These are phyloP conservation scores for Daktulosphaira vitifoliae DNA, from an alignment of 1,140 invertebrate genomes.

Conservation along the genomic window DNA sequence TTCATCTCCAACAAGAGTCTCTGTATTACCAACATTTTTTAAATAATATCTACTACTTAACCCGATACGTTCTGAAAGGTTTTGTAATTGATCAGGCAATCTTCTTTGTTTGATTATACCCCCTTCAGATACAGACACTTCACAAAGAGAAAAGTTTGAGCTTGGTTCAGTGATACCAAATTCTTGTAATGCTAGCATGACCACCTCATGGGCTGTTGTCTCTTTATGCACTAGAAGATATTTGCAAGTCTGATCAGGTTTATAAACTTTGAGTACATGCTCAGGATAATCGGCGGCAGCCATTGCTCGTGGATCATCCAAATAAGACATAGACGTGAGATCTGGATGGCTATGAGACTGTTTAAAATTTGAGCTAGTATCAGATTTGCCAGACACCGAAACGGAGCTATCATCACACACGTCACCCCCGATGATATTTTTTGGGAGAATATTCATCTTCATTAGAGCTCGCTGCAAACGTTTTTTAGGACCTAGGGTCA, in stretches of 20 bases:
- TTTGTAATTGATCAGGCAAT: slow-evolving; percentile 87
- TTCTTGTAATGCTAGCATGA: slow-evolving; percentile 93
- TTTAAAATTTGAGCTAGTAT: slow-evolving; percentile 49
- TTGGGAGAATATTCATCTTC: slow-evolving; percentile 85
- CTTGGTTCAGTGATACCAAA: slow-evolving; percentile 92
- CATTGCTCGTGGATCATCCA: slow-evolving; percentile 52
- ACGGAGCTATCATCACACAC: slow-evolving; percentile 40
- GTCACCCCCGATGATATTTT: slow-evolving; percentile 50
- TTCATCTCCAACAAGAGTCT: slow-evolving; percentile 92
- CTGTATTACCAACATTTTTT: slow-evolving; percentile 88
- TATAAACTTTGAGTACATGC: slow-evolving; percentile 94
- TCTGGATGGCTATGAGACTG: slow-evolving; percentile 89
- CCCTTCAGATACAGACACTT: slow-evolving; percentile 88
- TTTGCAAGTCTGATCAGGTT: slow-evolving; percentile 94
- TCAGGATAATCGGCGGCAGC: slow-evolving; percentile 82
- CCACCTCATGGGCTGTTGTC: slow-evolving; percentile 94
- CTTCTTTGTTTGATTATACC: slow-evolving; percentile 93
- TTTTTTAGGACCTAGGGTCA: slow-evolving; percentile 76
- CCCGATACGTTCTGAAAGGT: slow-evolving; percentile 89
- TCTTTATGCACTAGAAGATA: slow-evolving; percentile 96
- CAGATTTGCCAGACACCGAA: slow-evolving; percentile 30
- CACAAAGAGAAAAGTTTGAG: slow-evolving; percentile 81
- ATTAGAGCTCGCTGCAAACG: slow-evolving; percentile 78
- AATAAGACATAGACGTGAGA: slow-evolving; percentile 69
- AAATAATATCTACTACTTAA: slow-evolving; percentile 86